These are phyloP conservation scores for Aphidoletes aphidimyza DNA, from an alignment of 2,888 invertebrate species.

Conservation along the genomic window DNA sequence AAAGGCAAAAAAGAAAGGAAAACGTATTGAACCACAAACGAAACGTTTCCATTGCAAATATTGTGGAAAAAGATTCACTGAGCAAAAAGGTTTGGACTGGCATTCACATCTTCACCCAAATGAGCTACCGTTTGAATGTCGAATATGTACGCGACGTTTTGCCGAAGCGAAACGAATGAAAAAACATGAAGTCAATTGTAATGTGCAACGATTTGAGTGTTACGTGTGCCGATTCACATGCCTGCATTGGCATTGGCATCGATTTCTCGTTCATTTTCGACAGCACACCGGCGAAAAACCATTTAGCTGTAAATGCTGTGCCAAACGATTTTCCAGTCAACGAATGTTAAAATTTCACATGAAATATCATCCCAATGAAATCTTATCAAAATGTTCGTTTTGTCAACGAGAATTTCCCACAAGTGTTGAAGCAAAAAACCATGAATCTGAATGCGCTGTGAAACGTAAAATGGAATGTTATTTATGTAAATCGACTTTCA, in stretches of 20 bases:
- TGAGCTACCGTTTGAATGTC: no score
- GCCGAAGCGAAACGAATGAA: not conserved
- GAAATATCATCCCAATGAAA: slow-evolving; percentile 7
- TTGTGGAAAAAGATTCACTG: no score
- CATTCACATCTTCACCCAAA: no score
- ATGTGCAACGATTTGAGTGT: not conserved
- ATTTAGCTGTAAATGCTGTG: not conserved
- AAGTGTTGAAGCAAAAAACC: not conserved
- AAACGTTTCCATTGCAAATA: no score
- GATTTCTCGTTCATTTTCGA: not conserved
- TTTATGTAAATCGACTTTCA: not conserved
- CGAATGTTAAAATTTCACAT: not conserved
- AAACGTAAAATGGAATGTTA: not conserved
- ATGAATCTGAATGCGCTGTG: not conserved
- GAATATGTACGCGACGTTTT: not conserved
- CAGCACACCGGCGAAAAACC: not conserved
- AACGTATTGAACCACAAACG: no score
- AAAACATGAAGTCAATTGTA: not conserved
- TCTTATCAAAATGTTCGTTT: not conserved
- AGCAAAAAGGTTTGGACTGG: no score
- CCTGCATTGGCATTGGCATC: not conserved
- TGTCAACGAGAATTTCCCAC: not conserved
- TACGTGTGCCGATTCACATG: not conserved
- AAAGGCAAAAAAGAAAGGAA: not conserved
- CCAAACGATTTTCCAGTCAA: not conserved